A percentile compares a stretch with the other conserved stretches of the same genome.
phyloP scores from a whole-genome alignment of 2,888 invertebrate species.

The Leptopilina myrica region DNA sequence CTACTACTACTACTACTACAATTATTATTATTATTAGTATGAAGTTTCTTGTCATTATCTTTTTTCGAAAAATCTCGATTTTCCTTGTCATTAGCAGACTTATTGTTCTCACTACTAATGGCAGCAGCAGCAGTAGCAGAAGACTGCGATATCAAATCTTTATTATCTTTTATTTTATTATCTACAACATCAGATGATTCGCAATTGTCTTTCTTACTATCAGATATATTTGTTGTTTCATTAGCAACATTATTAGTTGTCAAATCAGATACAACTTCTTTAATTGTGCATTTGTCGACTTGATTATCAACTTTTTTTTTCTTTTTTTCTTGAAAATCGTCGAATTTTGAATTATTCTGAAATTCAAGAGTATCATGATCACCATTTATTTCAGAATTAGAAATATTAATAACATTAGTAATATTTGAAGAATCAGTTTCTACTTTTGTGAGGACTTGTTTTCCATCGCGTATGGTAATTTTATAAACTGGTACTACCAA shows the following conservation, averaged over 20 bases:
- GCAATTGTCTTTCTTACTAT: slow-evolving; percentile 65
- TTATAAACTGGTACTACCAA: slow-evolving; percentile 78
- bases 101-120: slow-evolving; percentile 75
- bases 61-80: slow-evolving; percentile 77
- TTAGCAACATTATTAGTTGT: slow-evolving; percentile 54
- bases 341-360: slow-evolving; percentile 56
- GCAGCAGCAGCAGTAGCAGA: slow-evolving; percentile 21
- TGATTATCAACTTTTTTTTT: slow-evolving; percentile 18
- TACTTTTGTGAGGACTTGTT: slow-evolving; percentile 83
- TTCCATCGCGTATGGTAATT: slow-evolving; percentile 85
- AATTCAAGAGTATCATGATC: slow-evolving; percentile 51
- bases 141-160: slow-evolving; percentile 27
- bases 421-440: slow-evolving; percentile 72
- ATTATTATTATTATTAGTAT: slow-evolving; percentile 66
- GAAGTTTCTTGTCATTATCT: slow-evolving; percentile 72
- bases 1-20: slow-evolving; percentile 71
- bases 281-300: slow-evolving; percentile 46
- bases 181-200: slow-evolving; percentile 58
- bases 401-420: slow-evolving; percentile 67
- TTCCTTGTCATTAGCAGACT: slow-evolving; percentile 77
- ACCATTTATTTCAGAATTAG: slow-evolving; percentile 64
- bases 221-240: slow-evolving; percentile 64
- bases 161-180: slow-evolving; percentile 56
- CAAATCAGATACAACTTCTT: slow-evolving; percentile 54
- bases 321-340: slow-evolving; percentile 42